A percentile compares a stretch with the other conserved stretches of the same genome.
Conservation (phyloP, 1,140 invertebrate species). For the Caenorhabditis inopinata region DNA sequence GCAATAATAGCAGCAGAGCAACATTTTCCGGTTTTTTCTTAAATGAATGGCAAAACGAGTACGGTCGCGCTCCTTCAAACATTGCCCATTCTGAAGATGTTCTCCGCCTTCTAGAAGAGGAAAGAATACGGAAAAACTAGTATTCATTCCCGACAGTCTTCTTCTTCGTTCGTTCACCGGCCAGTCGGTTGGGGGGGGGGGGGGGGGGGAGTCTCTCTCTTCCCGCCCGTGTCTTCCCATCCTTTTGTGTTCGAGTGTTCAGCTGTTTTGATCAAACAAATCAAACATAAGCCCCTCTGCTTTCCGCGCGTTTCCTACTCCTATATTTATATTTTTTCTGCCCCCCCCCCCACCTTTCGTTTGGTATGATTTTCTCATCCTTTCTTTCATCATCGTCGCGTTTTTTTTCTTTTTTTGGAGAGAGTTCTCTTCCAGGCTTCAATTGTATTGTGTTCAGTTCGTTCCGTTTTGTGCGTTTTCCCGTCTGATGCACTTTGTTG, state of each 20-base stretch:
- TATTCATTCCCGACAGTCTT: not conserved
- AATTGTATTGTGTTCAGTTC: no score
- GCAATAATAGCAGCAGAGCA: no score
- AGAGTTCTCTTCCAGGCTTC: no score
- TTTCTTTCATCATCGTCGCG: no score
- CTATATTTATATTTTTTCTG: no score
- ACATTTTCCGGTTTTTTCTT: no score
- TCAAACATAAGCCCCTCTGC: slow-evolving; percentile 21
- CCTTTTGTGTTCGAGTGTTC: slow-evolving; percentile 34
- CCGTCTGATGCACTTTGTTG: no score
- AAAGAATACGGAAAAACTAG: not conserved
- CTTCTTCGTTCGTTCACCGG: not conserved
- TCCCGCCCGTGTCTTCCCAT: not conserved
- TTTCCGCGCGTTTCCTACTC: not conserved
- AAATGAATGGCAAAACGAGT: no score
- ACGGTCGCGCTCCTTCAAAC: no score
- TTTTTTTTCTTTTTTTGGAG: no score
- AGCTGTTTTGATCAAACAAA: slow-evolving; percentile 35
- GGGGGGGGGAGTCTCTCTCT: no score
- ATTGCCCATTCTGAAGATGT: slow-evolving; percentile 19
- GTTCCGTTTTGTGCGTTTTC: no score
- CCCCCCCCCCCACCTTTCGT: not conserved
- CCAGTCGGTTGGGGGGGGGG: not conserved
- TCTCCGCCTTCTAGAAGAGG: not conserved
- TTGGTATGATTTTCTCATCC: not conserved